Evolutionary conservation across 2,113 vertebrate genomes (phyloP).

Genomic region (Willisornis vidua): DNA sequence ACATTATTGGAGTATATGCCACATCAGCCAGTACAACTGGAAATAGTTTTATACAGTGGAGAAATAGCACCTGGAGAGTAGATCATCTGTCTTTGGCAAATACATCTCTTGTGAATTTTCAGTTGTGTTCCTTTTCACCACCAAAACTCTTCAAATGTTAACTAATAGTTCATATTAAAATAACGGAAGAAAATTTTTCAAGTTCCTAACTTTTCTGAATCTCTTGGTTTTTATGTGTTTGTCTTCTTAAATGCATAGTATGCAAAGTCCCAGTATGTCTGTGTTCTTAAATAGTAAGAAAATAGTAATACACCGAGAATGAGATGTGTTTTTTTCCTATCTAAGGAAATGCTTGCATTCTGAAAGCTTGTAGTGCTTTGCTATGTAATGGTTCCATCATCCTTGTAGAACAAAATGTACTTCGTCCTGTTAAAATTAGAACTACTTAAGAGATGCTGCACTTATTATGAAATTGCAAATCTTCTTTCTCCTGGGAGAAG

Average conservation of each 20-base stretch:
- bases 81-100: neutral
- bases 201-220: neutral
- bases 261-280: neutral
- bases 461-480: conserved; percentile 23
- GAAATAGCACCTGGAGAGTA: neutral
- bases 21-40: neutral
- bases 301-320: neutral
- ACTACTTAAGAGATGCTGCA: neutral
- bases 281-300: neutral
- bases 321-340: neutral
- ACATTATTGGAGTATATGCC: neutral
- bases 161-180: neutral
- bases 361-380: neutral
- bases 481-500: neutral
- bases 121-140: neutral
- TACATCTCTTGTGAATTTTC: neutral
- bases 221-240: neutral
- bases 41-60: neutral
- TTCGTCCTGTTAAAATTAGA: conserved; percentile 47
- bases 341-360: neutral
- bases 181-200: neutral
- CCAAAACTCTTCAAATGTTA: neutral
- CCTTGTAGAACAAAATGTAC: conserved; percentile 8
- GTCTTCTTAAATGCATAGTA: neutral
- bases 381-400: neutral